These are phyloP conservation scores for Pasiphila rectangulata DNA, from an alignment of 2,888 invertebrate species.

Conservation along the genomic window DNA sequence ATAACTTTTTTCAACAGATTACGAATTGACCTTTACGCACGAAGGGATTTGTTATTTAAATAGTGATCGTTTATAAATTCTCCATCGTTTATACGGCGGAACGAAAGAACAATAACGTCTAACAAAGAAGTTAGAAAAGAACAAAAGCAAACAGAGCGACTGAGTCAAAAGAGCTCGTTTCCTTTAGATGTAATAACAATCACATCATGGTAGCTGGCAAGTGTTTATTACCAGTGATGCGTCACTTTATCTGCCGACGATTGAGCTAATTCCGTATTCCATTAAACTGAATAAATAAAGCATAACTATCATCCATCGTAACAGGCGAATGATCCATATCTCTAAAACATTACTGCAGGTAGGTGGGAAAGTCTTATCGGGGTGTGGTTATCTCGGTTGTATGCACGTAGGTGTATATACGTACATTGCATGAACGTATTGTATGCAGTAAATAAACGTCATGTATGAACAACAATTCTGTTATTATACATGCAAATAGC, in stretches of 20 bases:
- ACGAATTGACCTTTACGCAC: constrained; percentile 38
- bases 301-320: constrained; percentile 41
- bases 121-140: constrained; percentile 72
- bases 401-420: constrained; percentile 65
- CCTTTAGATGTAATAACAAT: constrained; percentile 63
- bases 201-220: constrained; percentile 61
- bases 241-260: constrained; percentile 44
- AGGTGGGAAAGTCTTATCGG: constrained; percentile 60
- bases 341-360: constrained; percentile 37
- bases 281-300: constrained; percentile 4
- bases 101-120: constrained; percentile 70
- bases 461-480: constrained; percentile 42
- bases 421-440: constrained; percentile 35
- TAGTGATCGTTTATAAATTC: constrained; percentile 63
- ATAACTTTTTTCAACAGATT: constrained; percentile 26
- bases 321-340: constrained; percentile 42
- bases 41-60: constrained; percentile 39
- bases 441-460: constrained; percentile 3
- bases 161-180: constrained; percentile 61
- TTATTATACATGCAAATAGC: no score
- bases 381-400: constrained; percentile 70
- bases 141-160: constrained; percentile 65
- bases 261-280: constrained; percentile 49
- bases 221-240: constrained; percentile 46
- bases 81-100: constrained; percentile 54